Evolutionary conservation across 2,888 invertebrate species (phyloP).

Genomic region (Leptinotarsa juncta): DNA sequence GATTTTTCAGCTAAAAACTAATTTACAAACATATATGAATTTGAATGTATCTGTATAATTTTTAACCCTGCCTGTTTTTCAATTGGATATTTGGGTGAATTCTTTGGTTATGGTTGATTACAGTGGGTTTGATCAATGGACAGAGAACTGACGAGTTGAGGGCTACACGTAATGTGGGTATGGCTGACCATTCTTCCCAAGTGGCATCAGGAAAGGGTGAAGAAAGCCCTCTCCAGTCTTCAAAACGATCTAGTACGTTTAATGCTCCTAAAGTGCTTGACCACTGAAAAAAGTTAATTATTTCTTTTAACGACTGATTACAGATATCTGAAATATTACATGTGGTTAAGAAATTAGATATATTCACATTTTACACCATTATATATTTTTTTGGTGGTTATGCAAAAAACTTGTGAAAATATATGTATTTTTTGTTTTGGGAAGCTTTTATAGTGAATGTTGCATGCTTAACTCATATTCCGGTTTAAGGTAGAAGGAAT

Average conservation of each 20-base stretch:
- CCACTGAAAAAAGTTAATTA: constrained; percentile 2
- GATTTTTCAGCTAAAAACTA: too few relatives aligned
- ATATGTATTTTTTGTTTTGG: background rate
- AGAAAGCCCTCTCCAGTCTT: constrained; percentile 86
- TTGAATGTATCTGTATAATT: constrained; percentile 19
- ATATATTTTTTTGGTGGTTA: background rate
- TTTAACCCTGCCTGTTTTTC: background rate
- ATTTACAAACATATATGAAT: background rate
- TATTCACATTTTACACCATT: too few relatives aligned
- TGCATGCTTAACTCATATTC: background rate
- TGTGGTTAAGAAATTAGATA: too few relatives aligned
- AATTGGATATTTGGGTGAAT: constrained; percentile 18
- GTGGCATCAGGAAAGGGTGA: constrained; percentile 76
- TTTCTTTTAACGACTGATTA: background rate
- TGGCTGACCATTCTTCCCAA: constrained; percentile 65
- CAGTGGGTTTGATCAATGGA: constrained; percentile 61
- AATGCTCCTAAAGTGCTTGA: constrained; percentile 20
- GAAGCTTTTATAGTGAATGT: constrained; percentile 1
- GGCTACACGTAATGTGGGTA: constrained; percentile 67
- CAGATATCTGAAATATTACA: too few relatives aligned
- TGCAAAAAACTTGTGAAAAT: background rate
- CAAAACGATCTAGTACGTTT: constrained; percentile 86
- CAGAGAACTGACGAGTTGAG: constrained; percentile 61
- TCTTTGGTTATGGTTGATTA: constrained; percentile 52
- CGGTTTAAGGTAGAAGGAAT: background rate